Conservation (phyloP, 2,888 invertebrate genomes). For the Oscheius onirici region DNA sequence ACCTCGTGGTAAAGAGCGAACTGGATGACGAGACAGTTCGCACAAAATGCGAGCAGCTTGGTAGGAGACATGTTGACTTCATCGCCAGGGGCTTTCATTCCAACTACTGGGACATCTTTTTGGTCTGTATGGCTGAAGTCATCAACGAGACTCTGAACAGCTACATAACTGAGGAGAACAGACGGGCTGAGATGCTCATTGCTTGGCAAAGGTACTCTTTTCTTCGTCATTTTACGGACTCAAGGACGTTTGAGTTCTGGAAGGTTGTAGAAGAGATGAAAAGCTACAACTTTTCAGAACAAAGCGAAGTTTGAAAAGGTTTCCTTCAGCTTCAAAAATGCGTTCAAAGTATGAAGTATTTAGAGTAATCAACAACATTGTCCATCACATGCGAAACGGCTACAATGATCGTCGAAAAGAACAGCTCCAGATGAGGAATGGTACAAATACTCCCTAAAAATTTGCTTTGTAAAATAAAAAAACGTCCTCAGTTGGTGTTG, state of each 20-base stretch:
- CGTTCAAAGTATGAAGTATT: neutral
- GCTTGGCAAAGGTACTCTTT: slow-evolving; percentile 52
- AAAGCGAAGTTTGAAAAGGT: too few relatives aligned
- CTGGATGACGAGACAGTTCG: slow-evolving; percentile 48
- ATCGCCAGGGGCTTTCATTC: slow-evolving; percentile 59
- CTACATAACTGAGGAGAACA: slow-evolving; percentile 45
- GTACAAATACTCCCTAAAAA: neutral
- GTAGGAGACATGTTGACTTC: slow-evolving; percentile 57
- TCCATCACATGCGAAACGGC: slow-evolving; percentile 56
- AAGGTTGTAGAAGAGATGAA: too few relatives aligned
- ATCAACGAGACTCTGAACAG: slow-evolving; percentile 50
- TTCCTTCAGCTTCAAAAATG: too few relatives aligned
- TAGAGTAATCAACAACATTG: slow-evolving; percentile 53
- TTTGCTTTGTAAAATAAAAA: slow-evolving; percentile 2
- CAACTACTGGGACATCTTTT: slow-evolving; percentile 55
- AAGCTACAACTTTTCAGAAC: too few relatives aligned
- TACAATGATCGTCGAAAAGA: slow-evolving; percentile 51
- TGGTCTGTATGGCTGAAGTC: slow-evolving; percentile 54
- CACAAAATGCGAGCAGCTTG: slow-evolving; percentile 52
- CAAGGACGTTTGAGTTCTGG: too few relatives aligned
- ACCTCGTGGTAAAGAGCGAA: slow-evolving; percentile 50
- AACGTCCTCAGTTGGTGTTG: slow-evolving; percentile 27
- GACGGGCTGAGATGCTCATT: slow-evolving; percentile 49
- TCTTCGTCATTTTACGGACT: neutral
- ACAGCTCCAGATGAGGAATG: slow-evolving; percentile 16